Evolutionary conservation across 2,113 vertebrate genomes (phyloP), one percentile per base, ranked within the genome.

Genomic region (Butastur rufipennis): DNA sequence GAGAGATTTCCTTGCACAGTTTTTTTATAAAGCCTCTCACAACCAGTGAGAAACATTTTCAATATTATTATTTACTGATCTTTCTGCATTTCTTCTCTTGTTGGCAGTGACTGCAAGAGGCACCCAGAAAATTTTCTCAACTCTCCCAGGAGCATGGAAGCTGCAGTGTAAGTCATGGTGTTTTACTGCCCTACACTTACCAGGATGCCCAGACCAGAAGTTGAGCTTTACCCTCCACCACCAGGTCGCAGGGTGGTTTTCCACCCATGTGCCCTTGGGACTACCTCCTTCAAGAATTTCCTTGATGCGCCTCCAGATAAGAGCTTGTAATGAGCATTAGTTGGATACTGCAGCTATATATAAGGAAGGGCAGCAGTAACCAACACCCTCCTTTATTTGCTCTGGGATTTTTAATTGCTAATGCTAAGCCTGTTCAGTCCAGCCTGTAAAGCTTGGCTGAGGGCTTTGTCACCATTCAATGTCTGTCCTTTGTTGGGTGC

Each of bases 311-410:
- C 38, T 61, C 47, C 19, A 85, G 93, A 95, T 95, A 96, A 94
- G 31, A 65, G 10, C 22, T 36, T 11, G 23, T 32, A 70, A 45
- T 45, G 56, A 58, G 66, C 73, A 32, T 31, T 59, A 65, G 77
- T 15, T 11, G 17, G 65, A 53, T 48, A 31, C 31, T 74, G 92
- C 45, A 74, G 59, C 59, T 36, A 25, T 5, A 26, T 32, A 71
- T 27, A 22, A 79, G 82, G 91, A 84, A 91, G 43, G 40, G 88
- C 88, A 89, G 52, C 68, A 40, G 55, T 29, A 67, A 42, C 81
- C 47, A 78, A 75, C 94, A 50, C 95, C 93, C 93, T 92, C 48
- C 53, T 91, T 91, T 95, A 95, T 93, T 96, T 97, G 81, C 78
- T 81, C 62, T 62, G 83, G 61, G 86, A 42, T 88, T 87, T 97